Evolutionary conservation across 2,797 vertebrate genomes (phyloP).

Genomic region (Macrochelys suwanniensis): DNA sequence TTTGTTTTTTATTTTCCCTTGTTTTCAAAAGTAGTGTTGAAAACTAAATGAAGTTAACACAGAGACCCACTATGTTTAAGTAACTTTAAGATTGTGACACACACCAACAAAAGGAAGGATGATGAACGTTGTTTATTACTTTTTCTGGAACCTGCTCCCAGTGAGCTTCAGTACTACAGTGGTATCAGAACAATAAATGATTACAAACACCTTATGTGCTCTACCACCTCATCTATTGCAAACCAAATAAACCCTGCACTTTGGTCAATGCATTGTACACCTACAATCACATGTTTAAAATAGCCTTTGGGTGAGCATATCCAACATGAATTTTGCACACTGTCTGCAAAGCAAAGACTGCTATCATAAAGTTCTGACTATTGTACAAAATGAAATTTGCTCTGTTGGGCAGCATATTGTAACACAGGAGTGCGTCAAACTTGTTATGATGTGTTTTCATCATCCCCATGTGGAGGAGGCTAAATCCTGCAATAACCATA

Average conservation of each 20-base stretch:
- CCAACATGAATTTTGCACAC: neutral
- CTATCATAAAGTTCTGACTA: neutral
- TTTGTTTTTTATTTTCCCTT: constrained; percentile 65
- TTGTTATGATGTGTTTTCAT: neutral
- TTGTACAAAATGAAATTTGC: neutral
- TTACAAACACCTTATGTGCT: neutral
- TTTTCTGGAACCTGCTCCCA: neutral
- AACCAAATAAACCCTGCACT: neutral
- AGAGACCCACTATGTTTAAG: constrained; percentile 63
- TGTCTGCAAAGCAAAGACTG: neutral
- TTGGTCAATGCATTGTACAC: neutral
- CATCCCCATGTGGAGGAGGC: neutral
- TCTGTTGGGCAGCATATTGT: neutral
- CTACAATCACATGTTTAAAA: neutral
- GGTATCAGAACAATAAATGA: neutral
- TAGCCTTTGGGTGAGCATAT: neutral
- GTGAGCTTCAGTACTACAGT: neutral
- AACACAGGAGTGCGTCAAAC: neutral
- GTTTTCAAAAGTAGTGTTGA: constrained; percentile 64
- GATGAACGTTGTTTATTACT: constrained; percentile 41
- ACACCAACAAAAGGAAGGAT: constrained; percentile 36
- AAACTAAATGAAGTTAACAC: constrained; percentile 58
- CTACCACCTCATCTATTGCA: neutral
- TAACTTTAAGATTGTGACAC: constrained; percentile 19
- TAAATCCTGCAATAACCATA: neutral